phyloP scores from a whole-genome alignment of 1,140 invertebrate species.

The Lysiphlebus fabarum region DNA sequence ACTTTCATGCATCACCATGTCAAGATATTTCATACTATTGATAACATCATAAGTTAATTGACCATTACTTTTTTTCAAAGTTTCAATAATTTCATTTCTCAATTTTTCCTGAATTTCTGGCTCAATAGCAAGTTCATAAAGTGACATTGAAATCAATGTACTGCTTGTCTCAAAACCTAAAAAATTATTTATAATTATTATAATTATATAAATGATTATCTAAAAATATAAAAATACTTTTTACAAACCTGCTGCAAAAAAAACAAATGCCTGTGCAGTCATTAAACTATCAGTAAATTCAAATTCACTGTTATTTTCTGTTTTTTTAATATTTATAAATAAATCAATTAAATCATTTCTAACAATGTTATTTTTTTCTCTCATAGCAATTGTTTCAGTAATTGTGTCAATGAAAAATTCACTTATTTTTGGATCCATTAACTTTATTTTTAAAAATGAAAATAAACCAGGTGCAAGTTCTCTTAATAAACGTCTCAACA shows the following conservation, averaged over 20 bases:
- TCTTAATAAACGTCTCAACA: too few relatives aligned
- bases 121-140: slow-evolving; percentile 31
- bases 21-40: slow-evolving; percentile 12
- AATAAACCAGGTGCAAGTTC: too few relatives aligned
- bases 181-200: slow-evolving; percentile 30
- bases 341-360: slow-evolving; percentile 57
- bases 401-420: background rate
- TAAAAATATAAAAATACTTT: background rate
- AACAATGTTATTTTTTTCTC: slow-evolving; percentile 45
- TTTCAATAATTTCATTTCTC: slow-evolving; percentile 50
- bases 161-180: slow-evolving; percentile 35
- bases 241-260: background rate
- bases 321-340: slow-evolving; percentile 40
- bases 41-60: slow-evolving; percentile 33
- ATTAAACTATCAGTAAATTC: too few relatives aligned
- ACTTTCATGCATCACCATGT: slow-evolving; percentile 48
- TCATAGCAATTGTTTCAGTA: slow-evolving; percentile 41
- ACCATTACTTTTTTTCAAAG: slow-evolving; percentile 30
- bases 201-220: slow-evolving; percentile 28
- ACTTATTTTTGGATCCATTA: too few relatives aligned
- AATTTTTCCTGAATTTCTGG: slow-evolving; percentile 32
- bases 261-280: too few relatives aligned
- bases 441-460: too few relatives aligned
- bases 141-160: slow-evolving; percentile 27
- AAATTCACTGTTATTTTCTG: too few relatives aligned